Evolutionary conservation across 2,797 vertebrate species (phyloP).

Genomic region (Molossus molossus): DNA sequence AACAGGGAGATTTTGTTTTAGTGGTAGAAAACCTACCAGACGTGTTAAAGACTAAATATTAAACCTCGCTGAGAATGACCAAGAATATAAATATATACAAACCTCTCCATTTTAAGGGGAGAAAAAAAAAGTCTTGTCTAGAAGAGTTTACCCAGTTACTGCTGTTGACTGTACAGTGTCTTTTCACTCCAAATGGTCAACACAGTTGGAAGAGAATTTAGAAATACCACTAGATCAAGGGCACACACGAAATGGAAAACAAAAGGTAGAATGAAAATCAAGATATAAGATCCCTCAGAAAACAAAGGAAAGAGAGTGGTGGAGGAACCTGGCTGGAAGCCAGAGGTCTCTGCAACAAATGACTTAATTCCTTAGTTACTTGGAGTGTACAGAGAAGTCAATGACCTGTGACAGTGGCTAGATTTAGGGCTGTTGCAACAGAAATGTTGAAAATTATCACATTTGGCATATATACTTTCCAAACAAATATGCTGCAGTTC

Average conservation of each 20-base stretch:
- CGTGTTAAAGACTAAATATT: neutral
- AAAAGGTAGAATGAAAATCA: neutral
- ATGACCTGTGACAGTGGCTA: neutral
- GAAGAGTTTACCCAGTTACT: neutral
- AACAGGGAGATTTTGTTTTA: neutral
- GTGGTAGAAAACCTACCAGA: neutral
- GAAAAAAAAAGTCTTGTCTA: neutral
- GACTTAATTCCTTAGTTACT: neutral
- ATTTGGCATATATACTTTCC: neutral
- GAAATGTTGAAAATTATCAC: neutral
- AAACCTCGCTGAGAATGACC: neutral
- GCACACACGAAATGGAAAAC: slow-evolving; percentile 83
- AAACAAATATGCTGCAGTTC: neutral
- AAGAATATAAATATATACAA: neutral
- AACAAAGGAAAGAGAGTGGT: neutral
- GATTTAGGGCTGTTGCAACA: neutral
- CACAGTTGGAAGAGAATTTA: neutral
- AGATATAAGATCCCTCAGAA: neutral
- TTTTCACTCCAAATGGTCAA: neutral
- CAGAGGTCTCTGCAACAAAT: neutral
- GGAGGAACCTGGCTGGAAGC: neutral
- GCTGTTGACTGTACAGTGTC: neutral
- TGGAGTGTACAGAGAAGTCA: neutral
- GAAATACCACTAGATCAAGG: slow-evolving; percentile 81
- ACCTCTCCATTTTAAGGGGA: neutral